Evolutionary conservation across 2,797 vertebrate species (phyloP), one percentile per base, ranked within the genome.

Genomic region (Halcyon chelicuti): DNA sequence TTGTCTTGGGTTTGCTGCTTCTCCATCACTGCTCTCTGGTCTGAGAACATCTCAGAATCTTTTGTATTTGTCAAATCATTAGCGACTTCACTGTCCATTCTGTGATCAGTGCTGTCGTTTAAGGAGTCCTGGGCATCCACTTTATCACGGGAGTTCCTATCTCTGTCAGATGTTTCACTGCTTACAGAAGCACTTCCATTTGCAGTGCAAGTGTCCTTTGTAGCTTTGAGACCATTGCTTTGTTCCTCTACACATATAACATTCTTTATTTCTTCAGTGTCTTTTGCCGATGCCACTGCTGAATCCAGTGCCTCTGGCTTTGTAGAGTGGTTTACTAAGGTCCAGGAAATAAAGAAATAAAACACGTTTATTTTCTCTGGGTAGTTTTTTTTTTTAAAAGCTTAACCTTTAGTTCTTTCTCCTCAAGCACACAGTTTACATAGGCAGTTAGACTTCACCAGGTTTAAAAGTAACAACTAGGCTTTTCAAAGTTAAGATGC

Each of bases 171-270:
- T 15, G 93, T 85, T 60, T 96, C 88, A 76, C 55, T 90, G 44
- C 51, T 81, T 63, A 91, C 25, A 70, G 96, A 95, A 49, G 96
- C 94, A 12, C 95, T 96, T 40, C 97, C 97, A 42, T 98, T 98
- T 54, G 93, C 88, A 78, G 90, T 88, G 60, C 86, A 95, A 75
- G 95, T 75, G 40, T 99, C 99, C 72, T 98, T 98, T 5, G 72
- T 10, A 33, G 84, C 94, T 96, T 98, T 98, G 61, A 99, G 97
- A 63, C 99, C 99, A 2, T 99, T 99, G 93, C 98, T 99, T 85
- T 98, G 98, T 65, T 99, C 99, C 76, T 99, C 99, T 0, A 87
- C 76, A 62, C 88, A 90, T 6, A 86, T 77, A 10, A 78, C 83
- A 4, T 87, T 95, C 68, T 90, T 96, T 25, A 93, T 70, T 40